Evolutionary conservation across 2,113 vertebrate genomes (phyloP).

Genomic region (Menura novaehollandiae): DNA sequence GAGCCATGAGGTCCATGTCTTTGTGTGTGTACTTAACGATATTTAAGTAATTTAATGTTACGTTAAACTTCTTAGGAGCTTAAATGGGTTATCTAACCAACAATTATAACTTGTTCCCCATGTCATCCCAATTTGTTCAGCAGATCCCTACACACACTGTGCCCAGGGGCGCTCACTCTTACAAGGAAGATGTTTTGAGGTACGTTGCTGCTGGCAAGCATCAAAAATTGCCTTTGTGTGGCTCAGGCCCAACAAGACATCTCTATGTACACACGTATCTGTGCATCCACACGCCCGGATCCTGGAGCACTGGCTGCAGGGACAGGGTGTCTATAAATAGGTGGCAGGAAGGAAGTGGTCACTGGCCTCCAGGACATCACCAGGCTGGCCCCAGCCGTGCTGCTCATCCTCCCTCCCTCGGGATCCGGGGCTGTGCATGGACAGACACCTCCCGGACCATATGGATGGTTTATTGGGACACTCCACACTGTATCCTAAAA

Average conservation of each 20-base stretch:
- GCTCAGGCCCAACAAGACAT: background rate
- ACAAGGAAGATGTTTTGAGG: background rate
- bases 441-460: background rate
- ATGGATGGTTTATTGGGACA: rapidly evolving
- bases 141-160: background rate
- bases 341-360: background rate
- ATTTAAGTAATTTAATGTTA: background rate
- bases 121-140: background rate
- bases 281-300: rapidly evolving
- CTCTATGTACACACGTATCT: rapidly evolving
- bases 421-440: background rate
- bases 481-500: rapidly evolving
- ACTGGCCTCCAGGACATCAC: background rate
- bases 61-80: background rate
- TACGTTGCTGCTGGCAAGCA: background rate
- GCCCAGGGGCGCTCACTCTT: rapidly evolving
- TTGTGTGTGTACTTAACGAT: rapidly evolving
- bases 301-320: background rate
- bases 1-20: background rate
- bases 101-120: background rate
- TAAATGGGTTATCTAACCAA: background rate
- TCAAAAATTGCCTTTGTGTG: rapidly evolving
- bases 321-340: background rate
- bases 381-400: background rate
- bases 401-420: background rate